Evolutionary conservation across 2,888 invertebrate genomes (phyloP), one percentile per base, ranked within the genome.

Genomic region (Lasioglossum calceatum): DNA sequence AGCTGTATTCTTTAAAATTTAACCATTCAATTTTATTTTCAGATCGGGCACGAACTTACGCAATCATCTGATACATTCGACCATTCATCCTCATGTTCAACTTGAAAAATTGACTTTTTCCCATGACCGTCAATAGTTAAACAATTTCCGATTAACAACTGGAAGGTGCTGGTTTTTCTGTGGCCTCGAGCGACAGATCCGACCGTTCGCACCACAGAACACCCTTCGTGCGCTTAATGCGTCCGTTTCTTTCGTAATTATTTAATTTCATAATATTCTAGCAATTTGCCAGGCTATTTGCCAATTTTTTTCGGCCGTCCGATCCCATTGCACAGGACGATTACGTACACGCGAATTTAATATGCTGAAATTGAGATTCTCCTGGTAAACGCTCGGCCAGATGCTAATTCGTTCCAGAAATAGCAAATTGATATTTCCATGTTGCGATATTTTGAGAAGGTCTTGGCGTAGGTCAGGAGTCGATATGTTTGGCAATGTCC

Each of bases 141-240:
- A 88, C 61, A 81, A 87, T 86, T 81, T 81, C n/a, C 79, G 77
- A 81, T 75, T 67, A 79, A 85, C 44, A 81, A 78, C 61, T 64
- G n/a, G 39, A 76, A 14, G 47, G 75, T 73, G 78, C 85, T 74
- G 76, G 87, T 87, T 82, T 85, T 79, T 83, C 73, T 82, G 4
- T 0, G 4, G 75, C 81, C 61, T 1, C 12, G 19, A 61, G 86
- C 86, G 79, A 77, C 77, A 72, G 71, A 72, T 71, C 42, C 36
- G 36, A 86, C 81, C 85, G 58, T 64, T 71, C 70, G 70, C 36
- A 23, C 39, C 39, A 14, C 0, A 42, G 67, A 39, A 75, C 50
- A 19, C 27, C 73, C 39, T 79, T 75, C 81, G 81, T 78, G 81
- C 72, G 50, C 44, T 50, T 74, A 85, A 86, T 78, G 16, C 5